A percentile compares a stretch with the other conserved stretches of the same genome.
These are phyloP conservation scores for Mungos mungo DNA, from an alignment of 2,113 vertebrate genomes.

Conservation along the genomic window DNA sequence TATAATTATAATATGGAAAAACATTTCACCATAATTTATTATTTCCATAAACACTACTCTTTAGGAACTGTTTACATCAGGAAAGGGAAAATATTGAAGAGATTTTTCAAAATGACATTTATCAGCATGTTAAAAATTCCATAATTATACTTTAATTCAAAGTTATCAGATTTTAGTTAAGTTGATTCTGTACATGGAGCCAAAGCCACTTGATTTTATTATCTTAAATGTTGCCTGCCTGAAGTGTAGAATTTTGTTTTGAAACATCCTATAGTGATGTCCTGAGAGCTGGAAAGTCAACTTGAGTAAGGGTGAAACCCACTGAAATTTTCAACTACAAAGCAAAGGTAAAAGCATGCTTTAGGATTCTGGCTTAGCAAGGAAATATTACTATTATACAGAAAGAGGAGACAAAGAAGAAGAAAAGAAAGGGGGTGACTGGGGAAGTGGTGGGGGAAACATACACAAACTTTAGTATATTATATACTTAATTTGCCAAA, in stretches of 20 bases:
- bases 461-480: not conserved
- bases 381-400: not conserved
- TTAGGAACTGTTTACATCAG: not conserved
- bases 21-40: not conserved
- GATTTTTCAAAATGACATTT: slow-evolving; percentile 17
- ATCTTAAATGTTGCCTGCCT: not conserved
- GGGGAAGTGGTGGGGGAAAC: not conserved
- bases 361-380: not conserved
- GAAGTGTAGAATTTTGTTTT: not conserved
- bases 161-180: slow-evolving; percentile 47
- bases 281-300: not conserved
- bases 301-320: not conserved
- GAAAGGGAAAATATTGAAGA: slow-evolving; percentile 23
- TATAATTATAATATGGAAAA: not conserved
- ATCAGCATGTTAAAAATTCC: slow-evolving; percentile 24
- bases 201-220: slow-evolving; percentile 11
- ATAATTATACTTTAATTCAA: slow-evolving; percentile 41
- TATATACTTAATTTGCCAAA: not conserved
- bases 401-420: not conserved
- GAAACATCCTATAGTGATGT: not conserved
- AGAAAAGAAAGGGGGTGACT: not conserved
- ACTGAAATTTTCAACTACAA: not conserved
- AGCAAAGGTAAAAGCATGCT: not conserved
- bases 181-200: not conserved
- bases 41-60: not conserved